These are phyloP conservation scores for Pollenia griseotomentosa DNA, from an alignment of 2,888 invertebrate genomes.

Conservation along the genomic window DNA sequence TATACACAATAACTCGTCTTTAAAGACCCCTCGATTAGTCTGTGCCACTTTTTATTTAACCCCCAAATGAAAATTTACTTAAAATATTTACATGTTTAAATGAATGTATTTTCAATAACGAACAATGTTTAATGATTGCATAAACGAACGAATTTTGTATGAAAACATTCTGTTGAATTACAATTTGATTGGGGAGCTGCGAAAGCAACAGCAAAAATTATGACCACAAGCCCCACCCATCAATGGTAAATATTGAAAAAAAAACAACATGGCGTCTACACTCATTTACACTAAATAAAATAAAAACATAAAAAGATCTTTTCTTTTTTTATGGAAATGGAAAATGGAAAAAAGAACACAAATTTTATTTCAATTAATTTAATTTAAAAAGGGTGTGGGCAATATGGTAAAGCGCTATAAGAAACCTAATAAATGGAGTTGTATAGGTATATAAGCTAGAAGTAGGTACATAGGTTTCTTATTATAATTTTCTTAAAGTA, in stretches of 20 bases:
- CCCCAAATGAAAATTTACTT: not conserved
- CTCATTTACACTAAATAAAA: slow-evolving; percentile 15
- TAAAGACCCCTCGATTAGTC: not conserved
- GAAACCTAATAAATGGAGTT: too few relatives aligned
- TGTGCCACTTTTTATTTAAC: not conserved
- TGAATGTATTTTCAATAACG: not conserved
- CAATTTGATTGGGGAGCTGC: slow-evolving; percentile 66
- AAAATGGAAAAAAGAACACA: too few relatives aligned
- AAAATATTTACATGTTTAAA: slow-evolving; percentile 22
- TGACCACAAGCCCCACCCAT: slow-evolving; percentile 72
- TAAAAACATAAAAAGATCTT: not conserved
- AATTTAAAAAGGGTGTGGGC: too few relatives aligned
- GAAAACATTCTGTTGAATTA: slow-evolving; percentile 45
- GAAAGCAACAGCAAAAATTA: slow-evolving; percentile 27
- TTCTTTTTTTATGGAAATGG: too few relatives aligned
- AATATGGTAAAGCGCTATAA: too few relatives aligned
- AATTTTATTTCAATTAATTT: too few relatives aligned
- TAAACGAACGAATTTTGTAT: slow-evolving; percentile 22
- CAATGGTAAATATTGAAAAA: slow-evolving; percentile 32
- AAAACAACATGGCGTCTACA: slow-evolving; percentile 70
- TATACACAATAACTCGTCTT: slow-evolving; percentile 4
- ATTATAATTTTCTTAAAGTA: slow-evolving; percentile 16
- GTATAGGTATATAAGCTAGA: too few relatives aligned
- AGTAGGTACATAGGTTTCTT: not conserved
- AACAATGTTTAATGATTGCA: not conserved